phyloP scores from a whole-genome alignment of 1,140 invertebrate species.

The Bilobella aurantiaca region DNA sequence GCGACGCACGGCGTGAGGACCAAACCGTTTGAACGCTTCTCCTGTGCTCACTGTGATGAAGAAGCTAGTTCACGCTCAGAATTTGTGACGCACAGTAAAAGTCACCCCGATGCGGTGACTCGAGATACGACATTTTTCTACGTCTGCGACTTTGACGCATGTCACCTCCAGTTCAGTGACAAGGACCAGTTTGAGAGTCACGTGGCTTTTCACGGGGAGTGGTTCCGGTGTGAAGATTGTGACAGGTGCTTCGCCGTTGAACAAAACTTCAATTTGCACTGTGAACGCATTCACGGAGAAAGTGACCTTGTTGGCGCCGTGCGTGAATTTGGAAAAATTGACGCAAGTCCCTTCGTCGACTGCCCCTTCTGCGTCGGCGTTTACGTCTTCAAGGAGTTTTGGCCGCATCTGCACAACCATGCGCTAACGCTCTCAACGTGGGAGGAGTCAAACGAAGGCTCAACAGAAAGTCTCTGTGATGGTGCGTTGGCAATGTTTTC shows the following conservation, averaged over 20 bases:
- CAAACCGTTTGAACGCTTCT: too few relatives aligned
- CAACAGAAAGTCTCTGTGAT: too few relatives aligned
- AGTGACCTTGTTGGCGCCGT: background rate
- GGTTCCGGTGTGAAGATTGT: background rate
- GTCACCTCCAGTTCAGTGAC: background rate
- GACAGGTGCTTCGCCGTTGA: background rate
- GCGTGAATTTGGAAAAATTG: too few relatives aligned
- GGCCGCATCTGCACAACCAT: too few relatives aligned
- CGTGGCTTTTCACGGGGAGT: background rate
- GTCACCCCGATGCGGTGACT: background rate
- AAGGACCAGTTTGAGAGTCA: background rate
- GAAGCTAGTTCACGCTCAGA: background rate
- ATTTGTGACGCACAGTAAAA: background rate
- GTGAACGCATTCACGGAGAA: background rate
- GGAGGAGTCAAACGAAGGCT: too few relatives aligned
- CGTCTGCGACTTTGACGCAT: background rate
- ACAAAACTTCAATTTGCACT: background rate
- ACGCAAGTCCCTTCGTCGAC: background rate
- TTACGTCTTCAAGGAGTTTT: too few relatives aligned
- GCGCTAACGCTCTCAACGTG: too few relatives aligned
- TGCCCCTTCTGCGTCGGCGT: background rate
- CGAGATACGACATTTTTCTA: background rate
- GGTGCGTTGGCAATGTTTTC: too few relatives aligned
- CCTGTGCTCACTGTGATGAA: background rate
- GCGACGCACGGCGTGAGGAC: too few relatives aligned